Percentiles rank a stretch among this genome's conserved stretches.
These are phyloP conservation scores for Lanius collurio DNA, from an alignment of 2,113 vertebrate genomes.

Conservation along the genomic window DNA sequence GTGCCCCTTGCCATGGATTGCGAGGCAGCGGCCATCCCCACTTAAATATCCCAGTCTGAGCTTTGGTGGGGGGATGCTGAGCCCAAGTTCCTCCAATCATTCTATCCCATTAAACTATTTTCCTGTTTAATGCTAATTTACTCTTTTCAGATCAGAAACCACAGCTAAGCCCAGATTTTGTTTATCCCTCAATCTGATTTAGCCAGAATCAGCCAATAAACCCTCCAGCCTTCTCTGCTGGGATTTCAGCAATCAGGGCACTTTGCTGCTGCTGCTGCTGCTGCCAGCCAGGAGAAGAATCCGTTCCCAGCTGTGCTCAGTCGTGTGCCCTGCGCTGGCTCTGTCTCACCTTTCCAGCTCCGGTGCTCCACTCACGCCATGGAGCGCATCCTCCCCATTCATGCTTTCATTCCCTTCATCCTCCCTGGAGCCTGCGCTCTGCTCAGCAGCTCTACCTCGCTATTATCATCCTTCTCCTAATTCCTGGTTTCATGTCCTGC, in stretches of 20 bases:
- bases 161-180: not conserved
- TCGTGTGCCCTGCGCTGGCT: fast-evolving
- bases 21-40: fast-evolving
- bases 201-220: slow-evolving; percentile 4
- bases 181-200: slow-evolving; percentile 39
- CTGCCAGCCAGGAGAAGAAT: not conserved
- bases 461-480: not conserved
- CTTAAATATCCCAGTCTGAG: not conserved
- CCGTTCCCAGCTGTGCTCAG: not conserved
- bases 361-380: not conserved
- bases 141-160: not conserved
- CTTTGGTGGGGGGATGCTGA: not conserved
- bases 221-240: fast-evolving
- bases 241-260: not conserved
- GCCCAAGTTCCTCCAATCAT: not conserved
- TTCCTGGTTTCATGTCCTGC: not conserved
- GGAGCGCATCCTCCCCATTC: not conserved
- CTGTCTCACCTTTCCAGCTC: fast-evolving
- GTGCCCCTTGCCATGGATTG: fast-evolving
- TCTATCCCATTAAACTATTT: not conserved
- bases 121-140: not conserved
- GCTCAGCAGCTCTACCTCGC: not conserved
- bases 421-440: not conserved
- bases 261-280: fast-evolving
- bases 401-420: not conserved